Evolutionary conservation across 1,140 invertebrate species (phyloP), one percentile per base, ranked within the genome.

Genomic region (Nylanderia fulva): DNA sequence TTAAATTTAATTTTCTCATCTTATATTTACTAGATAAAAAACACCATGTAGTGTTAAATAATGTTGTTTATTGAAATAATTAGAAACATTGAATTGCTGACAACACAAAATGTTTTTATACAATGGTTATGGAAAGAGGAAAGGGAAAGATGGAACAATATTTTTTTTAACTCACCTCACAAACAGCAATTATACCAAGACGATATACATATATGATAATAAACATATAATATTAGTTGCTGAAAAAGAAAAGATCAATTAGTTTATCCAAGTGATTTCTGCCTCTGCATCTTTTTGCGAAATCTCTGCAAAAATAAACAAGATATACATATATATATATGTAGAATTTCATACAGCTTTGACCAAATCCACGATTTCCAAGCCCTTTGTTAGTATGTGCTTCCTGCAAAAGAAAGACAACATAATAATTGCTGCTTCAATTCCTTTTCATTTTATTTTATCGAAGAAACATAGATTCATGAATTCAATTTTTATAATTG

Each of bases 391-490:
- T 36, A 66, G 9, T 1, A 7, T 18, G 2, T n/a, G 36, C 15
- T 69, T 84, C 88, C 88, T 91, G 77, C 7, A 91, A 91, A 89
- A 87, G 45, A 72, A 84, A 74, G 85, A 61, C 63, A 69, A 33
- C 66, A 60, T 69, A 48, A 80, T 90, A 77, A 66, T 27, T 61
- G 58, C 33, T 60, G 27, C 63, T 68, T 18, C 36, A 56, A 66
- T 27, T 52, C 42, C 7, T 48, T 27, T 58, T n/a, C 24, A 0
- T 76, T 1, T n/a, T 58, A 56, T 39, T 72, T n/a, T 66, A 91
- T 90, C 91, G 91, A 92, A 92, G 88, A 92, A 92, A 92, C 66
- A 82, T n/a, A 82, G 42, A 69, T 27, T 68, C 24, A 24, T 45
- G 29, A 76, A n/a, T 56, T 0, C 13, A 27, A 39, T 39, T 13